Conservation (phyloP, 1,140 invertebrate species). For the Harpegnathos saltator region DNA sequence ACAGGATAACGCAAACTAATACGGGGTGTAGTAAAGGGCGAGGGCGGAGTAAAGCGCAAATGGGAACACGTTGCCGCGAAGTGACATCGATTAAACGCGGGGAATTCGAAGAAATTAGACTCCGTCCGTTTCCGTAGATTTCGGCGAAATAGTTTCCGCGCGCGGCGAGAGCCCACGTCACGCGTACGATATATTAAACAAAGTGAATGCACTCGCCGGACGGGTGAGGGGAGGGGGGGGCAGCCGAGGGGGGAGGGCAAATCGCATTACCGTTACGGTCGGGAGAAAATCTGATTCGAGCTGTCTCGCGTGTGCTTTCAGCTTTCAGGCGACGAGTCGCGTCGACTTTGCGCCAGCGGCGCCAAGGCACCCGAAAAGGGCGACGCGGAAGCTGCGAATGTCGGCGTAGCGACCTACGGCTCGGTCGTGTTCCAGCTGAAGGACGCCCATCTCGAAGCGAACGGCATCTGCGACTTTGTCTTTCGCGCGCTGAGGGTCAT, state of each 20-base stretch:
- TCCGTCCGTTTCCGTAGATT: neutral
- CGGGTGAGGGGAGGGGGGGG: too few species aligned
- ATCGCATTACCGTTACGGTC: slow-evolving; percentile 29
- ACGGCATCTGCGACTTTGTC: slow-evolving; percentile 91
- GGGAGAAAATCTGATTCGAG: slow-evolving; percentile 51
- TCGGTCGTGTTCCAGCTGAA: slow-evolving; percentile 93
- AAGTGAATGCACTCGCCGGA: slow-evolving; percentile 24
- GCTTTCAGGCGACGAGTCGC: slow-evolving; percentile 91
- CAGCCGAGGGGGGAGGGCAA: too few species aligned
- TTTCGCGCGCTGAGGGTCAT: slow-evolving; percentile 91
- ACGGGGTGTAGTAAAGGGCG: neutral
- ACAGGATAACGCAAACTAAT: neutral
- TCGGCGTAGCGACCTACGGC: slow-evolving; percentile 90
- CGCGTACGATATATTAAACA: slow-evolving; percentile 22
- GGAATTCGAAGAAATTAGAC: neutral
- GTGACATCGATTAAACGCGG: slow-evolving; percentile 4
- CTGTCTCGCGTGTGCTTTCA: slow-evolving; percentile 77
- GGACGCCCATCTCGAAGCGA: slow-evolving; percentile 93
- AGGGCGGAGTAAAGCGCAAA: neutral
- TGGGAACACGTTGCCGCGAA: slow-evolving; percentile 14
- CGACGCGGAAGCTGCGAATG: slow-evolving; percentile 79
- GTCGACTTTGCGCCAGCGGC: slow-evolving; percentile 88
- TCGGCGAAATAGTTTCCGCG: neutral
- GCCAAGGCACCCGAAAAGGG: slow-evolving; percentile 84
- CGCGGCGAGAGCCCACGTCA: neutral